Base-by-base conservation (phyloP, 2,797 vertebrate genomes). In the Scarus forsteni region DNA sequence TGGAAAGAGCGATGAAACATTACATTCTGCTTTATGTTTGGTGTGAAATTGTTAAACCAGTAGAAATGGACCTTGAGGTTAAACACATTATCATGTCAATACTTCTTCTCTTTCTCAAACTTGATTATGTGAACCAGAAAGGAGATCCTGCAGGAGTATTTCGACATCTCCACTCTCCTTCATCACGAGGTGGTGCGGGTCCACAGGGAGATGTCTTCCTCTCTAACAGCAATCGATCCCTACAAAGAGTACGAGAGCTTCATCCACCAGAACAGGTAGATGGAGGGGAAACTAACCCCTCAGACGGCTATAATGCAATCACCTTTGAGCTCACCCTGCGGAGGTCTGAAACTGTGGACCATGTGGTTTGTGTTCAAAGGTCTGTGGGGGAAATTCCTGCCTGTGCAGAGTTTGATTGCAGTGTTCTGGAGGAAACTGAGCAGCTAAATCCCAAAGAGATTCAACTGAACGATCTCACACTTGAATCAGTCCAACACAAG, bases 401-500 rank as follows among this genome's bases (percentile, higher is more conserved):
- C 0, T 83, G 90, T 6, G 92, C 91, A 75, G 94, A 94, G 35
- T 98, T 98, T 63, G 98, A 99, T 0, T 90, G 87, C 66, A 95
- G 93, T 9, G 84, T 98, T 61, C 85, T 98, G 51, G 97, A 98
- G 64, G 96, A 98, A 38, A 76, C 89, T 0, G 97, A 97, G 12
- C 73, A 53, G 19, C 91, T 98, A 18, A 88, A 69, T 1, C 85
- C 96, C 0, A 93, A 92, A 9, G 94, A 98, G 74, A 89, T 99
- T 60, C 93, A 97, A 84, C 81, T 99, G 70, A 99, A 98, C 0
- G 96, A 98, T 57, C 94, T 99, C 64, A 99, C 98, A 0, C 16
- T 98, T 1, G 97, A 99, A 84, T 95, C 92, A 0, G 85, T 99
- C 73, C 96, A 98, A 81, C 97, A 99, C 90, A 94, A 90, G 98